Evolutionary conservation across 2,113 vertebrate species (phyloP).

Genomic region (Phalacrocorax pelagicus): DNA sequence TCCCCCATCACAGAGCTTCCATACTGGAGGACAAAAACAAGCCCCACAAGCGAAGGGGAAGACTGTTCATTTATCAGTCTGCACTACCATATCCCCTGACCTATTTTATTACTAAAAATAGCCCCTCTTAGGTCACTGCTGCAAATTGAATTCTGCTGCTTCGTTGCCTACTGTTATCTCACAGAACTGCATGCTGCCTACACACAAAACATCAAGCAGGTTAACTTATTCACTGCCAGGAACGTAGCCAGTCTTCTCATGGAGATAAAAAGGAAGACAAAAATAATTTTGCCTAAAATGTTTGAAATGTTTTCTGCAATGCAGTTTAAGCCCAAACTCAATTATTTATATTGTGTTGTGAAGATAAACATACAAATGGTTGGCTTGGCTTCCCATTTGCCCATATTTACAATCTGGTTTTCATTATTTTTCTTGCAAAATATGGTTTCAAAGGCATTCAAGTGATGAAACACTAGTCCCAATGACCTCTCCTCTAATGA

Average conservation of each 20-base stretch:
- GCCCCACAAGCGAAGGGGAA: conserved; percentile 52
- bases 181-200: conserved; percentile 61
- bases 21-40: conserved; percentile 24
- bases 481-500: background rate
- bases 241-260: background rate
- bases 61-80: conserved; percentile 63
- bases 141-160: conserved; percentile 85
- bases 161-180: conserved; percentile 76
- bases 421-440: background rate
- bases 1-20: background rate
- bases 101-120: conserved; percentile 95
- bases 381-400: background rate
- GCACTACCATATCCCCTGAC: conserved; percentile 80
- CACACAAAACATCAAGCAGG: conserved; percentile 49
- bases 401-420: background rate
- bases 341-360: background rate
- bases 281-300: background rate
- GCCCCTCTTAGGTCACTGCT: conserved; percentile 86
- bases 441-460: background rate
- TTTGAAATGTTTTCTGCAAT: background rate
- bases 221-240: conserved; percentile 53
- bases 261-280: background rate
- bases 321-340: background rate
- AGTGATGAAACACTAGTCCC: background rate
- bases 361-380: background rate